Conservation (phyloP, 2,888 invertebrate species). For the Syritta pipiens region DNA sequence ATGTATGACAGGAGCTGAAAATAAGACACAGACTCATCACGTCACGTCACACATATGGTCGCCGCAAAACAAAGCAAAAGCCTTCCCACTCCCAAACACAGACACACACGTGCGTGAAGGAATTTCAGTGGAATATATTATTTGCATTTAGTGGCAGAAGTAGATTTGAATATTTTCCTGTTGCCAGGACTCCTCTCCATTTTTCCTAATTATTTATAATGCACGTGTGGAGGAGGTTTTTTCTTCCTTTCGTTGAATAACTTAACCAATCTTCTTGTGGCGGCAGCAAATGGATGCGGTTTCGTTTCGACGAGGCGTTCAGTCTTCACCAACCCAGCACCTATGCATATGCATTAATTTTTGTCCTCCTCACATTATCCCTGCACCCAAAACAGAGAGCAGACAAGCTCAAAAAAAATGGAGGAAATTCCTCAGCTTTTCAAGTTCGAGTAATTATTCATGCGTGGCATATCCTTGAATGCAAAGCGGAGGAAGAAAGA, state of each 20-base stretch:
- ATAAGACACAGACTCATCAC: slow-evolving; percentile 26
- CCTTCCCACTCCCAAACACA: not conserved
- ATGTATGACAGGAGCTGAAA: slow-evolving; percentile 22
- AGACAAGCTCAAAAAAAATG: not conserved
- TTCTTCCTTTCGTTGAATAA: slow-evolving; percentile 48
- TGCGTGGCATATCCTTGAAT: slow-evolving; percentile 58
- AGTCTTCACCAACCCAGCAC: too few relatives aligned
- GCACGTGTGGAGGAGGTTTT: not conserved
- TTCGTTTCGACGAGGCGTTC: too few relatives aligned
- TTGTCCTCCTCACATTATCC: not conserved
- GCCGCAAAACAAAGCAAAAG: slow-evolving; percentile 35
- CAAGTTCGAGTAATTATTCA: slow-evolving; percentile 66
- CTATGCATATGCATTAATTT: slow-evolving; percentile 60
- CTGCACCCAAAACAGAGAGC: not conserved
- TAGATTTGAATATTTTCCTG: slow-evolving; percentile 64
- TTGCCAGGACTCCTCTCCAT: slow-evolving; percentile 27
- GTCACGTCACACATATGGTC: slow-evolving; percentile 9
- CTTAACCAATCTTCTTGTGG: slow-evolving; percentile 58
- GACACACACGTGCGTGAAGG: slow-evolving; percentile 33
- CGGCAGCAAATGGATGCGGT: slow-evolving; percentile 59
- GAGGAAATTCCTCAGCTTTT: slow-evolving; percentile 39
- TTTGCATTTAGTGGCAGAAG: slow-evolving; percentile 63
- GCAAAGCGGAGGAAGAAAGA: too few relatives aligned
- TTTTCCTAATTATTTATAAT: slow-evolving; percentile 62
- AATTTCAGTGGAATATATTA: slow-evolving; percentile 63